Percentiles rank a stretch among this genome's conserved stretches.
phyloP scores from a whole-genome alignment of 2,113 vertebrate species.

The Hyperopisus bebe region DNA sequence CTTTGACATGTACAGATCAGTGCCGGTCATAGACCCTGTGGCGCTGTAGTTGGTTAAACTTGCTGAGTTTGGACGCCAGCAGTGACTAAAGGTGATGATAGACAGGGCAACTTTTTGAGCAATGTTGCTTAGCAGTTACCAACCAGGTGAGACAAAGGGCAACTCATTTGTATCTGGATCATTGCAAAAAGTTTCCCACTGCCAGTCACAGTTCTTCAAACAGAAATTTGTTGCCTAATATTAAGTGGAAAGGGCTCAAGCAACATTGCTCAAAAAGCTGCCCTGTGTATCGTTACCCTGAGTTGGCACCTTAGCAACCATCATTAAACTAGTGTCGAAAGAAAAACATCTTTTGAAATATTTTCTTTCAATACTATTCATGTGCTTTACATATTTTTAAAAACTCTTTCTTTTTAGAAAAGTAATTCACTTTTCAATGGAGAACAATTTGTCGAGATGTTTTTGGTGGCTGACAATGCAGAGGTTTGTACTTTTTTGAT shows the following conservation, averaged over 20 bases:
- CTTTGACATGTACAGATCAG: neutral
- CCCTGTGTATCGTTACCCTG: neutral
- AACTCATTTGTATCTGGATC: neutral
- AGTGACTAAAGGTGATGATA: neutral
- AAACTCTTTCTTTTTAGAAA: slow-evolving; percentile 50
- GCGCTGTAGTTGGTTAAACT: neutral
- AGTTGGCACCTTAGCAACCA: neutral
- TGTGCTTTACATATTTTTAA: neutral
- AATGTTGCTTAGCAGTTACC: neutral
- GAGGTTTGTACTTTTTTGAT: slow-evolving; percentile 60
- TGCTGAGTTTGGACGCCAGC: neutral
- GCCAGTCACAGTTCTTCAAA: neutral
- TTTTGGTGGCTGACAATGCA: slow-evolving; percentile 68
- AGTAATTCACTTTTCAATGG: slow-evolving; percentile 25
- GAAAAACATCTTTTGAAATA: neutral
- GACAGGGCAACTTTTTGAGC: neutral
- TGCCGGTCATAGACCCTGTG: neutral
- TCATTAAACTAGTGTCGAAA: neutral
- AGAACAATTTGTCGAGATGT: slow-evolving; percentile 72
- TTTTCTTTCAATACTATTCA: neutral
- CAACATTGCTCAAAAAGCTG: neutral
- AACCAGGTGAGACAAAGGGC: neutral
- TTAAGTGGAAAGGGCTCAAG: neutral
- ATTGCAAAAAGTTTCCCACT: neutral
- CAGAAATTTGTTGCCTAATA: neutral